Evolutionary conservation across 2,113 vertebrate genomes (phyloP).

Genomic region (Gnathonemus longibarbis): DNA sequence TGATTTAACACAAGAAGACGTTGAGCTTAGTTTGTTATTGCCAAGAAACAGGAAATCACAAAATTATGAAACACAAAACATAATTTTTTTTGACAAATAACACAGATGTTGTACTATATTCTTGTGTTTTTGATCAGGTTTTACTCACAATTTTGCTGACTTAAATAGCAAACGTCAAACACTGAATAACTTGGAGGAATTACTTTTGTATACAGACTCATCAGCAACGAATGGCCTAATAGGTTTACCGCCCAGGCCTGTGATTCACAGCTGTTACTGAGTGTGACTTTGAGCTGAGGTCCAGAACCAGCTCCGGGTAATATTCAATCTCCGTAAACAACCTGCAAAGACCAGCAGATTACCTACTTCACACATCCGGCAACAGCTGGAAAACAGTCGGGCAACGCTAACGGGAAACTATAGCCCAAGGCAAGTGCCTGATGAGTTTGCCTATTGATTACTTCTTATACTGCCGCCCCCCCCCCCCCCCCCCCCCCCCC

Average conservation of each 20-base stretch:
- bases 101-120: neutral
- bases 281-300: neutral
- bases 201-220: neutral
- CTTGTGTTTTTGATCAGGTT: neutral
- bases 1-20: neutral
- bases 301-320: neutral
- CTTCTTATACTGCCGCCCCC: neutral
- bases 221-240: neutral
- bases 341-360: neutral
- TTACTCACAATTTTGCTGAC: neutral
- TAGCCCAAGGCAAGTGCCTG: neutral
- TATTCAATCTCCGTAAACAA: neutral
- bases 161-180: neutral
- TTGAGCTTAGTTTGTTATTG: neutral
- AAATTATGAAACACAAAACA: neutral
- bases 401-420: neutral
- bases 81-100: neutral
- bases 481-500: neutral
- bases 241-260: neutral
- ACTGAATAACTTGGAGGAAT: neutral
- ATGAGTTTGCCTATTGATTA: neutral
- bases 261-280: neutral
- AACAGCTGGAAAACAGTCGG: neutral
- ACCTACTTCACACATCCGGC: neutral
- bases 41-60: neutral